phyloP scores from a whole-genome alignment of 1,140 invertebrate genomes.

The Leguminivora glycinivorella region DNA sequence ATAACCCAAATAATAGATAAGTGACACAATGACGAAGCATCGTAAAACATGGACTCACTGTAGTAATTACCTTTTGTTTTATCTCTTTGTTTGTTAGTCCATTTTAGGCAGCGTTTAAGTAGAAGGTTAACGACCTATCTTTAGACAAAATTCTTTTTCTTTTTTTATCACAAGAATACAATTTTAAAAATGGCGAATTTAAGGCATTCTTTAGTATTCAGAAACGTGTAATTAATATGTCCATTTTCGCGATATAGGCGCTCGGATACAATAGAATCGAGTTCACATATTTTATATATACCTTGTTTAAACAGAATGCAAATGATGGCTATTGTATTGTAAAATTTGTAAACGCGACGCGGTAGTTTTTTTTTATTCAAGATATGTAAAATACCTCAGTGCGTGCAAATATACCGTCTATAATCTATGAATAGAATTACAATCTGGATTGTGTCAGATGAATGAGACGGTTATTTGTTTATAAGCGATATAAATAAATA shows the following conservation, averaged over 20 bases:
- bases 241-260: too few relatives aligned
- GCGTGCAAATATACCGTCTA: background rate
- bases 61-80: background rate
- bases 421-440: background rate
- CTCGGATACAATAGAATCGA: too few relatives aligned
- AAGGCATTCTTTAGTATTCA: too few relatives aligned
- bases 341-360: background rate
- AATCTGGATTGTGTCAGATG: background rate
- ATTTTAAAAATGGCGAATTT: too few relatives aligned
- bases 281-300: too few relatives aligned
- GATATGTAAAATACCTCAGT: background rate
- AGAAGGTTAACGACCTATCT: too few relatives aligned
- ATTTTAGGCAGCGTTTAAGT: background rate
- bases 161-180: too few relatives aligned
- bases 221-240: too few relatives aligned
- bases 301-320: too few relatives aligned
- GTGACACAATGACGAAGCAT: background rate
- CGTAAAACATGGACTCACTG: background rate
- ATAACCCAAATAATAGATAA: conserved; percentile 1
- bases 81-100: background rate
- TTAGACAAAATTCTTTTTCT: too few relatives aligned
- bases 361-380: background rate
- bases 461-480: background rate
- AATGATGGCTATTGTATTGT: background rate
- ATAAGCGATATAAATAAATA: too few relatives aligned